Percentiles rank a stretch among this genome's conserved stretches.
Conservation (phyloP, 2,113 vertebrate genomes). For the Suncus etruscus region DNA sequence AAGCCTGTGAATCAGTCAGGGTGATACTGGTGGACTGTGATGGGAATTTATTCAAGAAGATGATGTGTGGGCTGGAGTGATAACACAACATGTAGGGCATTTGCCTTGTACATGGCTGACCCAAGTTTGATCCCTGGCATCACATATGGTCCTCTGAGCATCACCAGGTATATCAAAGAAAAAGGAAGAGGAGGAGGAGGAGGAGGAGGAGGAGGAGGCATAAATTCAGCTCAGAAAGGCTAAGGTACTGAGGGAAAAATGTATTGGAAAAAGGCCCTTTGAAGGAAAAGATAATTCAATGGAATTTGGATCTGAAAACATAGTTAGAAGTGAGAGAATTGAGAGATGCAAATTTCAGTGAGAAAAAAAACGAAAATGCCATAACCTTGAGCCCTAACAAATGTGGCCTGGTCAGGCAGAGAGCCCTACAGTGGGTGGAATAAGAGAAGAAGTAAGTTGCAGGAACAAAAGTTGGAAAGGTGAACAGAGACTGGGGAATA, state of each 20-base stretch:
- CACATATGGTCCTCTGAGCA: no score
- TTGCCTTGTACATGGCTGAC: no score
- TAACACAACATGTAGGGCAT: not conserved
- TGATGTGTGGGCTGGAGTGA: not conserved
- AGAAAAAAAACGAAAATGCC: slow-evolving; percentile 12
- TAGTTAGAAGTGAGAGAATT: slow-evolving; percentile 22
- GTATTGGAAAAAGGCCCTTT: not conserved
- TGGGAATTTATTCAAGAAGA: no score
- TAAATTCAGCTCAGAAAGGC: not conserved
- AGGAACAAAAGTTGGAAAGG: not conserved
- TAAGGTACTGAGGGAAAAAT: no score
- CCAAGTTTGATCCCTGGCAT: no score
- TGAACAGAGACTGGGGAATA: not conserved
- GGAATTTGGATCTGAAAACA: not conserved
- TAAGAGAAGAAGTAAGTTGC: not conserved
- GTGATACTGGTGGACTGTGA: no score
- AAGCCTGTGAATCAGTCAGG: no score
- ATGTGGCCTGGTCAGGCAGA: not conserved
- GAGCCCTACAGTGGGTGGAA: not conserved
- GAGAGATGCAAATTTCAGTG: not conserved
- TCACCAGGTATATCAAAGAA: no score
- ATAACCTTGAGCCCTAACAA: not conserved
- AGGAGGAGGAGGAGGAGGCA: no score
- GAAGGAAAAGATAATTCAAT: not conserved
- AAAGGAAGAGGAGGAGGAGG: not conserved